Base-by-base conservation (phyloP, 2,797 vertebrate species). In the Acropternis orthonyx region DNA sequence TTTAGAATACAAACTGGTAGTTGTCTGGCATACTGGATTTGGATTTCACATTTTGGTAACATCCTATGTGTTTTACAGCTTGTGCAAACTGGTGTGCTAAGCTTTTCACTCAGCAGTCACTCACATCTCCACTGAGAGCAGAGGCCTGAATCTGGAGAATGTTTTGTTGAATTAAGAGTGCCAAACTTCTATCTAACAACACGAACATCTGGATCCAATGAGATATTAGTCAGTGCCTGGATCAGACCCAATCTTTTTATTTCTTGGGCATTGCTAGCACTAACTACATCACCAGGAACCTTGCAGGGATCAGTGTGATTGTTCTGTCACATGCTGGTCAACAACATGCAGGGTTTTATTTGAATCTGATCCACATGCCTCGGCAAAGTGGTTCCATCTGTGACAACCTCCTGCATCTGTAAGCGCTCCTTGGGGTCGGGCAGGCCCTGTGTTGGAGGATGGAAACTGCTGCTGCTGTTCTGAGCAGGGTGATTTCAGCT, bases 141-240 rank as follows among this genome's bases (percentile, higher is more conserved):
- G 69, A 66, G 30, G 20, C 49, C 37, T 48, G 69, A 77, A 71
- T 67, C 46, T 67, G 58, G 79, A 94, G 41, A 92, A 39, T 3
- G 3, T 59, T 95, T 90, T 92, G 55, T 88, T 69, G 55, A 32
- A 63, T 78, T 72, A 48, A 89, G 61, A 34, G 56, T 56, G 44
- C 49, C 67, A 95, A 69, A 67, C 66, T 83, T 82, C 67, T 43
- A 86, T 94, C 83, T 89, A 94, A 86, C 81, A 93, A 49, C 72
- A 89, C 51, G 76, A 93, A 91, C 96, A 95, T 97, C 97, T 97
- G 94, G 94, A 85, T 95, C 80, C 75, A 96, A 95, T 95, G 78
- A 95, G 68, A 66, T 63, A 76, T 88, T 92, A 92, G 67, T 92
- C 77, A 81, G 72, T 56, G 65, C 43, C 95, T 94, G 95, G 96